Conservation (phyloP, 2,797 vertebrate genomes). For the Xyrichtys novacula region DNA sequence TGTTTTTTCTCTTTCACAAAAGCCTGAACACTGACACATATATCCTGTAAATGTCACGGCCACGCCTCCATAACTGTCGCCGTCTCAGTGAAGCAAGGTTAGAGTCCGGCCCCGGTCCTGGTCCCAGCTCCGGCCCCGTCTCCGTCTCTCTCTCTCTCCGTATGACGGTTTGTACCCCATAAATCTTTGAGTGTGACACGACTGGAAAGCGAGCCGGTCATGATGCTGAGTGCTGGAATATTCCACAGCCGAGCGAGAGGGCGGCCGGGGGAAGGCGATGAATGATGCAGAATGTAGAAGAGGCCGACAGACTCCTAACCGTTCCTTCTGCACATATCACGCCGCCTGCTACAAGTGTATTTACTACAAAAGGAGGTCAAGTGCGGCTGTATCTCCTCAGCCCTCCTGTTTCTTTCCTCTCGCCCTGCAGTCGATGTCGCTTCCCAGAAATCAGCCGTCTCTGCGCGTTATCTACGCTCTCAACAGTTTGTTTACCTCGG, state of each 20-base stretch:
- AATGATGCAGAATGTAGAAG: conserved; percentile 72
- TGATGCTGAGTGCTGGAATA: conserved; percentile 65
- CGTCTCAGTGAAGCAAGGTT: conserved; percentile 15
- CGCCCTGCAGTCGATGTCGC: conserved; percentile 28
- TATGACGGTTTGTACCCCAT: conserved; percentile 52
- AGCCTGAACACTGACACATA: not conserved
- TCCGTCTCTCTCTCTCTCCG: conserved; percentile 26
- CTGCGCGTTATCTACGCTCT: conserved; percentile 16
- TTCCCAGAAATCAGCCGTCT: conserved; percentile 34
- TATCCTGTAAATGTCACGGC: not conserved
- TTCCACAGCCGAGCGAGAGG: conserved; percentile 36
- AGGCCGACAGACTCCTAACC: conserved; percentile 49
- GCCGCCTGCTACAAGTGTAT: conserved; percentile 53
- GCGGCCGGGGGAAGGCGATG: conserved; percentile 29
- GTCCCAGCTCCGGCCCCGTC: too few species aligned
- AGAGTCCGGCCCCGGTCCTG: conserved; percentile 13
- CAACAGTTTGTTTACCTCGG: conserved; percentile 50
- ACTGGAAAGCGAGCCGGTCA: conserved; percentile 55
- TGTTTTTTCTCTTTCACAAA: not conserved
- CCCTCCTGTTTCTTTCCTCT: conserved; percentile 11
- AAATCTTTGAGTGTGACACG: conserved; percentile 70
- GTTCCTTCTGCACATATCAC: conserved; percentile 47
- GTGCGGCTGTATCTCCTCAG: conserved; percentile 22
- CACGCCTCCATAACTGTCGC: not conserved
- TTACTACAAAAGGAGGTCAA: conserved; percentile 59